Evolutionary conservation across 2,113 vertebrate genomes (phyloP).

Genomic region (Megaleporinus macrocephalus): DNA sequence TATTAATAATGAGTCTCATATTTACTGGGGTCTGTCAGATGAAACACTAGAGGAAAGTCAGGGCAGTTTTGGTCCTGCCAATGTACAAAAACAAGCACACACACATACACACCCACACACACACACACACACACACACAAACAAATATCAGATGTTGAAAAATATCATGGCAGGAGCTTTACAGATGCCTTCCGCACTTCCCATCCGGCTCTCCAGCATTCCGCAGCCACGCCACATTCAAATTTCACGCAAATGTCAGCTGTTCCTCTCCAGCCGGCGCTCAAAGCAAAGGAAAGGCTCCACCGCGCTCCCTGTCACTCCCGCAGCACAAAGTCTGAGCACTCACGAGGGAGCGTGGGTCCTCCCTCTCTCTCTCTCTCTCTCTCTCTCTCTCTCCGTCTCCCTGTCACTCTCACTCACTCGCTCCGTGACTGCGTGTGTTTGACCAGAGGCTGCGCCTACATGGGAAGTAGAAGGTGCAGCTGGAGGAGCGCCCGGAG

Average conservation of each 20-base stretch:
- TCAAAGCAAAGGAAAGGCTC: neutral
- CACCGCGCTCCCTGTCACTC: neutral
- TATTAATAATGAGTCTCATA: too few species aligned
- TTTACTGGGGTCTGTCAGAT: too few species aligned
- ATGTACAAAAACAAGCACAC: neutral
- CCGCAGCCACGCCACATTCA: constrained; percentile 6
- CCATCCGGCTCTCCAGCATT: constrained; percentile 43
- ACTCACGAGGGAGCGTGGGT: neutral
- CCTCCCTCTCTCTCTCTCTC: neutral
- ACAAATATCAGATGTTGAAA: constrained; percentile 71
- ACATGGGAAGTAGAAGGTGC: constrained; percentile 63
- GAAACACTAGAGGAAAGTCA: too few species aligned
- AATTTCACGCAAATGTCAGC: neutral
- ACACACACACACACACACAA: constrained; percentile 52
- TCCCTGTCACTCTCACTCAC: constrained; percentile 46
- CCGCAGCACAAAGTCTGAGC: neutral
- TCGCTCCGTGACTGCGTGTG: constrained; percentile 32
- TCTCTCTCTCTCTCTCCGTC: constrained; percentile 42
- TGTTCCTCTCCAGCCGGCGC: neutral
- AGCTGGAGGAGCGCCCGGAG: constrained; percentile 67
- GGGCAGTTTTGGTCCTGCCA: too few species aligned
- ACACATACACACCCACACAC: constrained; percentile 8
- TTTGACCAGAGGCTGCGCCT: constrained; percentile 53
- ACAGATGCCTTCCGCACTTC: constrained; percentile 62
- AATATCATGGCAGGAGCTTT: constrained; percentile 69